A percentile compares a stretch with the other conserved stretches of the same genome.
Conservation (phyloP, 2,797 vertebrate species). For the Gambusia yucatana region DNA sequence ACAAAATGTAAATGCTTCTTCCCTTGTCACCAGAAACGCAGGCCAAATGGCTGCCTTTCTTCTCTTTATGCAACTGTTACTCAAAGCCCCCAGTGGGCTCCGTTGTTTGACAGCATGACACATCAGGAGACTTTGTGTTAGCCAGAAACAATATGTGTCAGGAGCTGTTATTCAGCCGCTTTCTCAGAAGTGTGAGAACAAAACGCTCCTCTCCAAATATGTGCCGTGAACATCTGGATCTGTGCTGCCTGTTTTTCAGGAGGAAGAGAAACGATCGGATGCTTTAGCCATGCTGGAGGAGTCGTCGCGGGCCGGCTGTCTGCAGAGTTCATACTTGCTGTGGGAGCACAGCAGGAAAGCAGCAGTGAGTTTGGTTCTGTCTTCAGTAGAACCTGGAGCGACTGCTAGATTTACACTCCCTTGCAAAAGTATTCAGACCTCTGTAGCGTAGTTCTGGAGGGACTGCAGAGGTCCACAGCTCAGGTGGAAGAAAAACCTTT, state of each 20-base stretch:
- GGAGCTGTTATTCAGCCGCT: not conserved
- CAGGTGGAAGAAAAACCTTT: not conserved
- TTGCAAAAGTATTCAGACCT: not conserved
- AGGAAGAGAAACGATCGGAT: slow-evolving; percentile 84
- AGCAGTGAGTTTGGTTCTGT: slow-evolving; percentile 83
- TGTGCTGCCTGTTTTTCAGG: slow-evolving; percentile 69
- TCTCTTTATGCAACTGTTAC: slow-evolving; percentile 1
- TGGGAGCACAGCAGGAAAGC: slow-evolving; percentile 89
- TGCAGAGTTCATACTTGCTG: slow-evolving; percentile 92
- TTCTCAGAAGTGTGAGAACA: not conserved
- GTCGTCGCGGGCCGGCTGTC: slow-evolving; percentile 88
- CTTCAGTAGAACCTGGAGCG: not conserved
- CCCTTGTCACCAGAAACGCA: slow-evolving; percentile 16
- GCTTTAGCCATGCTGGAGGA: slow-evolving; percentile 88
- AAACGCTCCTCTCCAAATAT: slow-evolving; percentile 1
- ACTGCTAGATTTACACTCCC: not conserved
- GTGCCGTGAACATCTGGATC: slow-evolving; percentile 6
- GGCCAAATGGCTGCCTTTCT: slow-evolving; percentile 19
- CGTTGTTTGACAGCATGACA: slow-evolving; percentile 20
- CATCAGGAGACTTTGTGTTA: not conserved
- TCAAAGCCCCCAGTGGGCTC: slow-evolving; percentile 10
- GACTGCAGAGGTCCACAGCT: not conserved
- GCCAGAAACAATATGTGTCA: not conserved
- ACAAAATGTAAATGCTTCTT: slow-evolving; percentile 8
- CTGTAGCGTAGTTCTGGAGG: not conserved